Conservation (phyloP, 2,113 vertebrate genomes). For the Ellobius talpinus region DNA sequence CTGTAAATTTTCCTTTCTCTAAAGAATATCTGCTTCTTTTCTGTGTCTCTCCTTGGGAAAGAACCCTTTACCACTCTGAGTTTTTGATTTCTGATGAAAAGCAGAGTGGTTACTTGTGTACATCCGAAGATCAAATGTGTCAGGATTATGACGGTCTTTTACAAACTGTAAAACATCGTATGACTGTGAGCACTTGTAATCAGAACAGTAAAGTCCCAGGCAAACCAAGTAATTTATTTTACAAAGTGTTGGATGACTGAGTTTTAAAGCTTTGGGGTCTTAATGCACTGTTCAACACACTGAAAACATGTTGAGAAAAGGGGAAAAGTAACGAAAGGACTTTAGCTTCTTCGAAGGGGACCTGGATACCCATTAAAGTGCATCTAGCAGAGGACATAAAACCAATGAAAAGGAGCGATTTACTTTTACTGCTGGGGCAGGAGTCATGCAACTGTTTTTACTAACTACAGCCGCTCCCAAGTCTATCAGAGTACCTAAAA, state of each 20-base stretch:
- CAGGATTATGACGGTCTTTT: constrained; percentile 3
- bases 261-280: constrained; percentile 72
- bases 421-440: constrained; percentile 75
- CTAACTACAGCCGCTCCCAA: constrained; percentile 66
- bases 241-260: constrained; percentile 67
- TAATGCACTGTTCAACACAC: constrained; percentile 54
- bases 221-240: constrained; percentile 66
- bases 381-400: constrained; percentile 68
- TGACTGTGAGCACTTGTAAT: constrained; percentile 12
- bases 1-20: not conserved
- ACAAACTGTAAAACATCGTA: constrained; percentile 4
- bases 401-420: constrained; percentile 76
- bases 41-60: not conserved
- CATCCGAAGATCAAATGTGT: not conserved
- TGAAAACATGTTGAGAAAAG: constrained; percentile 38
- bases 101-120: not conserved
- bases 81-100: not conserved
- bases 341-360: constrained; percentile 10
- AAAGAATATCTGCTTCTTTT: not conserved
- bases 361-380: constrained; percentile 69
- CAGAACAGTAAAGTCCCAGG: constrained; percentile 31
- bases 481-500: constrained; percentile 66
- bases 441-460: constrained; percentile 76
- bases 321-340: constrained; percentile 24
- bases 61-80: not conserved